These are phyloP conservation scores for Setophaga petechia DNA, from an alignment of 2,113 vertebrate genomes.

Conservation along the genomic window DNA sequence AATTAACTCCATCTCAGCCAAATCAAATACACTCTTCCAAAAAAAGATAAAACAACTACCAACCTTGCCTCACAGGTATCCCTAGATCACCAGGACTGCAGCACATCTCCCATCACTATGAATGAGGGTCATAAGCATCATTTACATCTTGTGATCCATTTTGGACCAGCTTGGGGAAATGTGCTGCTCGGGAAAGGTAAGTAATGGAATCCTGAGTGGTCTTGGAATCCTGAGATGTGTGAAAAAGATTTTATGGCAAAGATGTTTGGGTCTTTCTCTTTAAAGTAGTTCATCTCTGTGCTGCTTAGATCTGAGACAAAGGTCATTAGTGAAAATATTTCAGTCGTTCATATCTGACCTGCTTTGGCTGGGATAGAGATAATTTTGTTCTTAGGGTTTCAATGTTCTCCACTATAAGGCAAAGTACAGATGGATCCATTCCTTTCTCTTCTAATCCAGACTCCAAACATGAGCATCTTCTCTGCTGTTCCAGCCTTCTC, in stretches of 20 bases:
- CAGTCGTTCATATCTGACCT: accelerated
- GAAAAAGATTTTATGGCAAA: background rate
- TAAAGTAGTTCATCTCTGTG: background rate
- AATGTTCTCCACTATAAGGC: background rate
- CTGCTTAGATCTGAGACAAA: background rate
- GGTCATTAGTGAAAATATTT: background rate
- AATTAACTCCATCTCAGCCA: background rate
- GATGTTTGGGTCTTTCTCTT: background rate
- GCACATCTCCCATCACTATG: background rate
- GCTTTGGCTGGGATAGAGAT: background rate
- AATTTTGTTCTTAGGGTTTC: background rate
- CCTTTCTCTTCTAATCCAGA: background rate
- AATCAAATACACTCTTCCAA: background rate
- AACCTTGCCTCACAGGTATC: background rate
- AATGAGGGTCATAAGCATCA: background rate
- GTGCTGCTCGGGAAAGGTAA: background rate
- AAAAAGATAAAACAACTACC: background rate
- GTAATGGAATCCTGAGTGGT: background rate
- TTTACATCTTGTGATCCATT: background rate
- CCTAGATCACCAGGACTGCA: background rate
- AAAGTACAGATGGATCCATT: background rate
- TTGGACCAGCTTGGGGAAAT: background rate
- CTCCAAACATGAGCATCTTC: background rate
- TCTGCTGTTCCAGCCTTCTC: background rate
- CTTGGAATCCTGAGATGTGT: background rate